Conservation (phyloP, 35 echinoderm and acorn worm species). For the Apostichopus californicus region DNA sequence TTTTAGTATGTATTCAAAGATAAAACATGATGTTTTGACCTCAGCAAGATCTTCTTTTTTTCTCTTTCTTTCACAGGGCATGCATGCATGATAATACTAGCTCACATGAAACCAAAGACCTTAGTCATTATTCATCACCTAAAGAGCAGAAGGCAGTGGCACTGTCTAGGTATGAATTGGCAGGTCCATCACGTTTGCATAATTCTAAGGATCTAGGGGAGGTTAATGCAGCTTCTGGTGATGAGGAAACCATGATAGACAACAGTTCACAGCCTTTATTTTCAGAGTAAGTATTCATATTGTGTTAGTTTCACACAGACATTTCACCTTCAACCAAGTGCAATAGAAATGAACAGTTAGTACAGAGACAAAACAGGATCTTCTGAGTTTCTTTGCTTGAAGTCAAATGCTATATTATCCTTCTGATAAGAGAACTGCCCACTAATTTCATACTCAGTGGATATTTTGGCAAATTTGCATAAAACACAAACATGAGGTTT, state of each 20-base stretch:
- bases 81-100: too few relatives aligned
- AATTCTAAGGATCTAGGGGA: not conserved
- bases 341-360: not conserved
- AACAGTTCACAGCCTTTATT: conserved; percentile 71
- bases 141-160: not conserved
- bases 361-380: not conserved
- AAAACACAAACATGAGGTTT: too few relatives aligned
- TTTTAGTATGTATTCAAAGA: too few relatives aligned
- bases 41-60: too few relatives aligned
- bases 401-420: too few relatives aligned
- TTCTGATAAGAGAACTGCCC: too few relatives aligned
- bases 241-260: conserved; percentile 56
- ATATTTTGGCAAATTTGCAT: too few relatives aligned
- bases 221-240: not conserved
- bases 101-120: too few relatives aligned
- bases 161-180: not conserved
- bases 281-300: conserved; percentile 66
- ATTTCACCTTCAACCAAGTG: not conserved
- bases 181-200: not conserved
- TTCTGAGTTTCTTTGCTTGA: not conserved
- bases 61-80: too few relatives aligned
- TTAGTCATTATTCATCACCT: too few relatives aligned
- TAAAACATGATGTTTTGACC: too few relatives aligned
- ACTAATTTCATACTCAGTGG: too few relatives aligned
- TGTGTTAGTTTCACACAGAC: not conserved